Evolutionary conservation across 2,113 vertebrate species (phyloP).

Genomic region (Psittacula cyanocephala): DNA sequence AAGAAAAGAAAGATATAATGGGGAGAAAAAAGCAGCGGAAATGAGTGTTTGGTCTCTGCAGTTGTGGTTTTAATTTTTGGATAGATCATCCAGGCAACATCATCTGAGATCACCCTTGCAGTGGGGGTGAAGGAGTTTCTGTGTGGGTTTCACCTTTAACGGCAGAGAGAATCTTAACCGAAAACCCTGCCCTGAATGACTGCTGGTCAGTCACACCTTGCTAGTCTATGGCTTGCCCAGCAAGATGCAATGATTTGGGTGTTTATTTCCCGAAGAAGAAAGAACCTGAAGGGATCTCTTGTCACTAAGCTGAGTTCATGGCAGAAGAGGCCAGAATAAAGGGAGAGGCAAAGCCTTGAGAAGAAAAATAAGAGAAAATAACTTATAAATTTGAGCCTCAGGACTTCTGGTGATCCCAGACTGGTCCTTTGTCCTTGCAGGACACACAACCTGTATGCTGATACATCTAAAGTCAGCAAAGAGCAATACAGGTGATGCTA

Average conservation of each 20-base stretch:
- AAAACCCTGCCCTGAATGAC: background rate
- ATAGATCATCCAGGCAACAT: background rate
- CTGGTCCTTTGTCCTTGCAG: background rate
- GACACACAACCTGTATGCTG: background rate
- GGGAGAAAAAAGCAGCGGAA: background rate
- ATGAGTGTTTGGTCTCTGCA: background rate
- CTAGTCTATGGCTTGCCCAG: background rate
- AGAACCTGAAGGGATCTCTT: background rate
- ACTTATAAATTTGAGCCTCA: background rate
- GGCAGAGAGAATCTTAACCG: background rate
- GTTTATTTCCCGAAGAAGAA: background rate
- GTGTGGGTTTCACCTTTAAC: background rate
- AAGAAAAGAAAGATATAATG: background rate
- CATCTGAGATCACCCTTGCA: background rate
- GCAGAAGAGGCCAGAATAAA: background rate
- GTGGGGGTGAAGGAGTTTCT: background rate
- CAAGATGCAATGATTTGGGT: background rate
- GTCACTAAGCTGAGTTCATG: background rate
- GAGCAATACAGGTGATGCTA: background rate
- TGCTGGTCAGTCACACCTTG: background rate
- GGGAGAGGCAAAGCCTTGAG: background rate
- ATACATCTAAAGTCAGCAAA: background rate
- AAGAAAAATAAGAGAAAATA: background rate
- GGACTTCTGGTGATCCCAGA: background rate
- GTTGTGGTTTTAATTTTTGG: background rate